These are phyloP conservation scores for Microcebus murinus DNA, from an alignment of 2,113 vertebrate species.

Conservation along the genomic window DNA sequence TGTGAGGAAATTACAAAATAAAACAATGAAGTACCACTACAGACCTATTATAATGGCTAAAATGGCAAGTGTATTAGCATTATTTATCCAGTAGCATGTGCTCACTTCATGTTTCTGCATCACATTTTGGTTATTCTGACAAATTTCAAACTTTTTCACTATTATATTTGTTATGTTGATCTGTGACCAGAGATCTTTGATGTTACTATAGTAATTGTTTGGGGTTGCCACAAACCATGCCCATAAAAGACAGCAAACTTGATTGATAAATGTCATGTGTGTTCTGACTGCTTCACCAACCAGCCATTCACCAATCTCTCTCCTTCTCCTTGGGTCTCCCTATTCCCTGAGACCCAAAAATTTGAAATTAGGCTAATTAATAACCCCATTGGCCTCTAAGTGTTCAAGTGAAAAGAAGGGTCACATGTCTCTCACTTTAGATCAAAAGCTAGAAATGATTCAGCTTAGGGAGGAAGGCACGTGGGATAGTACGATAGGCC, in stretches of 20 bases:
- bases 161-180: not conserved
- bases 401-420: not conserved
- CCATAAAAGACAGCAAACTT: not conserved
- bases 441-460: not conserved
- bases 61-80: not conserved
- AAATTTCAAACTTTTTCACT: not conserved
- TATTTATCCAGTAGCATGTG: not conserved
- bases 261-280: not conserved
- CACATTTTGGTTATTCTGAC: not conserved
- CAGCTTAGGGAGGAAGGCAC: not conserved
- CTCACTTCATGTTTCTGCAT: not conserved
- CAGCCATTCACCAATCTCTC: not conserved
- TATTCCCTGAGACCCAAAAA: not conserved
- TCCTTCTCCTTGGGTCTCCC: not conserved
- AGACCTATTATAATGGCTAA: not conserved
- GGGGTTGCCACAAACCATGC: not conserved
- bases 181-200: not conserved
- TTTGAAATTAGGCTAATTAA: not conserved
- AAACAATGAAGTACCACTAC: not conserved
- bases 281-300: not conserved
- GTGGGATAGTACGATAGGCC: not conserved
- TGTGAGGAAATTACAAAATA: not conserved
- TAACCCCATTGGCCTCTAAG: not conserved
- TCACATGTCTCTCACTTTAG: not conserved
- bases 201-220: not conserved